These are phyloP conservation scores for Zaprionus capensis DNA, from an alignment of 1,140 invertebrate species.

Conservation along the genomic window DNA sequence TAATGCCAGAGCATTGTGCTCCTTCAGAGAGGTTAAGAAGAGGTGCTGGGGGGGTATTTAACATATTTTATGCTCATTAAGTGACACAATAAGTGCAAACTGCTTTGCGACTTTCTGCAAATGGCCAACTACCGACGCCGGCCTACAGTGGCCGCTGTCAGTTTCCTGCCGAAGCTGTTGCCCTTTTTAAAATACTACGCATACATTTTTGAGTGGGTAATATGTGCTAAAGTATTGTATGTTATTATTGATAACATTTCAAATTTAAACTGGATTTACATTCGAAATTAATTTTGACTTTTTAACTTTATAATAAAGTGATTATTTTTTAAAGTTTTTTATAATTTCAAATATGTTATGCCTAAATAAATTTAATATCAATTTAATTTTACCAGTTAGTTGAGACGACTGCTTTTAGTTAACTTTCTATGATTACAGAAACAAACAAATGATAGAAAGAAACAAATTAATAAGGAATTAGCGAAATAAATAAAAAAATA, in stretches of 20 bases:
- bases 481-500: too few species aligned
- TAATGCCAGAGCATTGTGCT: slow-evolving; percentile 18
- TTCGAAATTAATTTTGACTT: too few species aligned
- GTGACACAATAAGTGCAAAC: slow-evolving; percentile 59
- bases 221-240: background rate
- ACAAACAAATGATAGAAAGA: too few species aligned
- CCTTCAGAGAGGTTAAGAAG: background rate
- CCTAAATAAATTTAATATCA: too few species aligned
- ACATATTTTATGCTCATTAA: slow-evolving; percentile 71
- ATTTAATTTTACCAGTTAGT: too few species aligned
- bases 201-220: background rate
- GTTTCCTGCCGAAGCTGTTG: slow-evolving; percentile 11
- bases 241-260: too few species aligned
- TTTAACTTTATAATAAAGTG: too few species aligned
- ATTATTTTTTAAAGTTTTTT: too few species aligned
- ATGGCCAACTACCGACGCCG: slow-evolving; percentile 38
- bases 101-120: slow-evolving; percentile 37
- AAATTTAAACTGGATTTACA: background rate
- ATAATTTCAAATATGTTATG: too few species aligned
- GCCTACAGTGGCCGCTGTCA: slow-evolving; percentile 1
- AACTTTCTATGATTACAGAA: too few species aligned
- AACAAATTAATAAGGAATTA: too few species aligned
- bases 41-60: slow-evolving; percentile 44
- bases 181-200: slow-evolving; percentile 10
- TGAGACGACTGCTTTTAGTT: too few species aligned